Evolutionary conservation across 64 coral and sea anemone species (phyloP).

Genomic region (Actinia equina): DNA sequence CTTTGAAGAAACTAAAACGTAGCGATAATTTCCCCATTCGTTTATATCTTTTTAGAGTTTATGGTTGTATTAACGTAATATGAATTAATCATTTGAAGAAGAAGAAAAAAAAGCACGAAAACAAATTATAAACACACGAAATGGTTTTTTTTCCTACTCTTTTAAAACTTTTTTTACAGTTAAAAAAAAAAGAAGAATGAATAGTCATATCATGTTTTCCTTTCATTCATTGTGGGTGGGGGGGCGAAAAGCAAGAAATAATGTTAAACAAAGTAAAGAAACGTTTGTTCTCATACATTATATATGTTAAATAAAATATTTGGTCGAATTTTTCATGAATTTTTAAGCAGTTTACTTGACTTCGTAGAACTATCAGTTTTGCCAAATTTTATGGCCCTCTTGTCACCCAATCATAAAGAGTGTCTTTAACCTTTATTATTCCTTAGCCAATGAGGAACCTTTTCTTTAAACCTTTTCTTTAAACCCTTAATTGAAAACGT

Average conservation of each 20-base stretch:
- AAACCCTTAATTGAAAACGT: constrained; percentile 14
- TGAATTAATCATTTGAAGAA: too few relatives aligned
- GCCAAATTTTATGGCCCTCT: not conserved
- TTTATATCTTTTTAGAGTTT: too few relatives aligned
- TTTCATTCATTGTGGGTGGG: too few relatives aligned
- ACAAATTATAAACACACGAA: too few relatives aligned
- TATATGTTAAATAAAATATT: not conserved
- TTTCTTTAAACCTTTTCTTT: not conserved
- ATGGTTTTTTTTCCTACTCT: too few relatives aligned
- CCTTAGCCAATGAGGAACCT: not conserved
- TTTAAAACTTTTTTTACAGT: too few relatives aligned
- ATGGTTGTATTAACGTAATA: too few relatives aligned
- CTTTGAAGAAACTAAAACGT: too few relatives aligned
- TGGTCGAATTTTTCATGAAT: not conserved
- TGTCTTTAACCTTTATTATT: not conserved
- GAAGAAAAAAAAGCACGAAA: too few relatives aligned
- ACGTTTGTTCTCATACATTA: not conserved
- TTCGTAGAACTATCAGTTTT: not conserved
- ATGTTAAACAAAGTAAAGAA: not conserved
- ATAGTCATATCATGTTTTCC: too few relatives aligned
- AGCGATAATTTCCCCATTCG: too few relatives aligned
- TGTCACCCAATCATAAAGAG: not conserved
- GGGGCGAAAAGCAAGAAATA: not conserved
- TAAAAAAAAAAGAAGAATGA: too few relatives aligned
- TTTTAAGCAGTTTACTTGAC: not conserved